Conservation (phyloP, 35 echinoderm and acorn worm genomes). For the Ophioderma brevispina region DNA sequence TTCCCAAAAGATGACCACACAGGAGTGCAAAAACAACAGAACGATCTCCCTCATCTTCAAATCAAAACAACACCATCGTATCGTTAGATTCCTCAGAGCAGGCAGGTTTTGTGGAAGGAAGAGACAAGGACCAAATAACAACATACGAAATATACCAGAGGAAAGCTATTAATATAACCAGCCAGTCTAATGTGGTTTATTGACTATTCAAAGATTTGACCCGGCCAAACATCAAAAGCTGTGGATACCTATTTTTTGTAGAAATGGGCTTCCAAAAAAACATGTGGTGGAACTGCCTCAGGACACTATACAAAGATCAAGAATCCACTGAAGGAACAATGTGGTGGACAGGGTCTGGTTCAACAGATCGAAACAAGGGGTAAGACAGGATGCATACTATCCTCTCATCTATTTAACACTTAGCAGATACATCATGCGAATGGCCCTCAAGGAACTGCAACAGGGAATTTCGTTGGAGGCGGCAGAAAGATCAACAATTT, state of each 20-base stretch:
- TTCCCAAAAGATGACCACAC: slow-evolving; percentile 24
- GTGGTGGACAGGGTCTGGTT: not conserved
- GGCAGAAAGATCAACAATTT: too few species aligned
- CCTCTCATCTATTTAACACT: too few species aligned
- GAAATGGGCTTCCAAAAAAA: slow-evolving; percentile 29
- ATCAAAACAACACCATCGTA: slow-evolving; percentile 41
- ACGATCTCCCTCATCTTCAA: slow-evolving; percentile 40
- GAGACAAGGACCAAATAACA: slow-evolving; percentile 55
- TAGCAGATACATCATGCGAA: too few species aligned
- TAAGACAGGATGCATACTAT: too few species aligned
- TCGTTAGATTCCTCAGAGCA: slow-evolving; percentile 42
- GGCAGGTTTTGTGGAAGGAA: slow-evolving; percentile 48
- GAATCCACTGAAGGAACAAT: not conserved
- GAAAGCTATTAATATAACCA: slow-evolving; percentile 29
- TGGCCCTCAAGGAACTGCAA: too few species aligned
- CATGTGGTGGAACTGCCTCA: slow-evolving; percentile 20
- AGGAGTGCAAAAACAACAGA: slow-evolving; percentile 47
- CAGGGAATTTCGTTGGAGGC: too few species aligned
- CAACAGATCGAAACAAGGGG: too few species aligned
- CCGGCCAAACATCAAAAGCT: too few species aligned
- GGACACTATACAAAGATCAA: slow-evolving; percentile 19
- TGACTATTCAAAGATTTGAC: slow-evolving; percentile 48
- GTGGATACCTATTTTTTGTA: slow-evolving; percentile 33
- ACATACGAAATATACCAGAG: slow-evolving; percentile 45
- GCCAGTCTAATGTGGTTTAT: slow-evolving; percentile 49